phyloP scores from a whole-genome alignment of 2,888 invertebrate species.

The Cyaniris semiargus region DNA sequence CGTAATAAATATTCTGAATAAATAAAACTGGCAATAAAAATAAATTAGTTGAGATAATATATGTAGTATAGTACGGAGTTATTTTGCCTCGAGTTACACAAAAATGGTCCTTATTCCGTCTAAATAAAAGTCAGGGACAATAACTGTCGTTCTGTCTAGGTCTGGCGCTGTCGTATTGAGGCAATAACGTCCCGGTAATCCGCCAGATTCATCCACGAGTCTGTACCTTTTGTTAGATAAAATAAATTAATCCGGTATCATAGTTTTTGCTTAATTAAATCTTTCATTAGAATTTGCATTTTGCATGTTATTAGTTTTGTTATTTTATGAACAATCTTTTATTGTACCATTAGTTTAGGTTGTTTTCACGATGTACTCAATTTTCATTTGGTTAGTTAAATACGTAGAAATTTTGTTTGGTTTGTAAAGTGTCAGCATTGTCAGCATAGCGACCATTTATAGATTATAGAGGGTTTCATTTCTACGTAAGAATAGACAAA shows the following conservation, averaged over 20 bases:
- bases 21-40: constrained; percentile 36
- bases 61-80: constrained; percentile 32
- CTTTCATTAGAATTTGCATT: neutral
- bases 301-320: neutral
- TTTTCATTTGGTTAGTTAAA: too few relatives aligned
- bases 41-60: constrained; percentile 54
- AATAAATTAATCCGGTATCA: constrained; percentile 60
- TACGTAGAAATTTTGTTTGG: neutral
- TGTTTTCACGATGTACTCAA: too few relatives aligned
- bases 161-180: constrained; percentile 41
- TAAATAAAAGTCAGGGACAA: neutral
- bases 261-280: neutral
- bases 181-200: constrained; percentile 69
- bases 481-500: too few relatives aligned
- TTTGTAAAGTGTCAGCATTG: neutral
- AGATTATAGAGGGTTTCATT: too few relatives aligned
- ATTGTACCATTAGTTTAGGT: too few relatives aligned
- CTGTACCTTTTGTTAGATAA: constrained; percentile 48
- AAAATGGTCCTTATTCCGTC: neutral
- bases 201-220: constrained; percentile 48
- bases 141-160: neutral
- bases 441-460: too few relatives aligned
- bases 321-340: neutral
- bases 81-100: neutral
- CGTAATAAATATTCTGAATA: constrained; percentile 26